Base-by-base conservation (phyloP, 2,797 vertebrate species). In the Hemibagrus guttatus region DNA sequence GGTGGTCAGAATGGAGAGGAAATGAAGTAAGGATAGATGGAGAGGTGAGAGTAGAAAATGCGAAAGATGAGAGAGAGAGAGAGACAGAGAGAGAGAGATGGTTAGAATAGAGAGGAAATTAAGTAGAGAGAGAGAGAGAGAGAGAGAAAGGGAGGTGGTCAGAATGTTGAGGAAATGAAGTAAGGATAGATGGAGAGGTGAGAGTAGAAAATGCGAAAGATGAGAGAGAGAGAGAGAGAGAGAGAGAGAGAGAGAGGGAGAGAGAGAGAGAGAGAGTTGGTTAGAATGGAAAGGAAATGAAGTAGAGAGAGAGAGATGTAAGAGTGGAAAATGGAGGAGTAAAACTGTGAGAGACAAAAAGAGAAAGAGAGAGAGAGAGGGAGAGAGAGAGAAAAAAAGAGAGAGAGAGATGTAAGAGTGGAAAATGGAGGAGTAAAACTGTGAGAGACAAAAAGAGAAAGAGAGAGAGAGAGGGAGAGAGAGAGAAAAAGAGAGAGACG, bases 231-330 rank as follows among this genome's bases (percentile, higher is more conserved):
- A 17, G 23, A 83, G 46, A 14, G 52, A 78, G 61, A 4, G 68
- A 89, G 52, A 90, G 42, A 90, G 71, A 89, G 79, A 39, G 6
- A 39, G 35, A 39, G 66, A 86, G 85, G 89, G 81, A 85, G 91
- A 88, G 89, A 79, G 88, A 88, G 87, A 91, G 89, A 83, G 89
- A 92, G 87, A 87, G 84, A 71, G 82, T 1, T 39, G 35, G 35
- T 39, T 39, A 39, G 35, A 89, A 87, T 61, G 49, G 35, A 21
- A 26, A 23, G 28, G 63, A 82, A 66, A 49, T 52, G 61, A 86
- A 68, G 72, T 52, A 71, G 68, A 2, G 31, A 71, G 68, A 82
- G 82, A 59, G 64, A 87, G 31, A 63, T 75, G 16, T 17, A 31
- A 59, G 79, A 52, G 42, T 19, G 61, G 31, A 81, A 83, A 31